These are phyloP conservation scores for Mantis religiosa DNA, from an alignment of 2,888 invertebrate genomes.

Conservation along the genomic window DNA sequence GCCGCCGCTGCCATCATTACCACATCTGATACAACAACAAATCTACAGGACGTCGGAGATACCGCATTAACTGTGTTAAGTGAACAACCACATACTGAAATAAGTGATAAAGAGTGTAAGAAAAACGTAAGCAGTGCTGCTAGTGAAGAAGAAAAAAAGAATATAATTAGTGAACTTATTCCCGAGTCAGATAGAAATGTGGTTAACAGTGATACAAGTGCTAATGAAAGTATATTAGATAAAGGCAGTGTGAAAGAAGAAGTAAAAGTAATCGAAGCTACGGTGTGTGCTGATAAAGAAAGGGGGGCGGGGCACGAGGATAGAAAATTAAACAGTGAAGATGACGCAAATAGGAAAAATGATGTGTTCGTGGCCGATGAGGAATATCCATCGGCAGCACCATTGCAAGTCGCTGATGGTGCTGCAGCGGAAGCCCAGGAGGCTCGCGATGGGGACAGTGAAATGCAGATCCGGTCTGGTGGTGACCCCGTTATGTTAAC, in stretches of 20 bases:
- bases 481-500: constrained; percentile 19
- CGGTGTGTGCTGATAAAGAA: neutral
- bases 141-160: neutral
- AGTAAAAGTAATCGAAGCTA: too few relatives aligned
- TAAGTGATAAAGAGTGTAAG: neutral
- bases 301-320: neutral
- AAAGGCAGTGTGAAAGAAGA: neutral
- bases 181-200: neutral
- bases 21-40: neutral
- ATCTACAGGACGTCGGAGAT: neutral
- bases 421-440: neutral
- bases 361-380: neutral
- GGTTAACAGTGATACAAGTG: neutral
- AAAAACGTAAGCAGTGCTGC: neutral
- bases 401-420: neutral
- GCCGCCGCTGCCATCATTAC: neutral
- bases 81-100: neutral
- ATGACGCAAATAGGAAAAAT: neutral
- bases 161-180: neutral
- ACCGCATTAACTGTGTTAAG: neutral
- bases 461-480: constrained; percentile 14
- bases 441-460: neutral
- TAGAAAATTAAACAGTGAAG: too few relatives aligned
- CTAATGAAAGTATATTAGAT: neutral
- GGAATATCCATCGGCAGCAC: neutral